These are phyloP conservation scores for Hemiprocne comata DNA, from an alignment of 2,113 vertebrate genomes.

Conservation along the genomic window DNA sequence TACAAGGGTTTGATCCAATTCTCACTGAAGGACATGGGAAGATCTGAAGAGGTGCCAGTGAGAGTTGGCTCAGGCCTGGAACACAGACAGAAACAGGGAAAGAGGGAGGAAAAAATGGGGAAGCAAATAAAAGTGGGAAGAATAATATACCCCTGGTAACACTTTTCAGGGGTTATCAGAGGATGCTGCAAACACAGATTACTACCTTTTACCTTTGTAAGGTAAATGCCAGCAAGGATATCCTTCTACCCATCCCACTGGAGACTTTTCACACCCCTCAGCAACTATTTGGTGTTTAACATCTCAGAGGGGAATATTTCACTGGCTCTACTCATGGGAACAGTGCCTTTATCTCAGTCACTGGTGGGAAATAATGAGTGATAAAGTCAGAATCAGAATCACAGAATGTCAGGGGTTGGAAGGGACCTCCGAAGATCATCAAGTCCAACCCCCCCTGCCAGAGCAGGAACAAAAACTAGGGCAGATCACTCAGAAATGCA, in stretches of 20 bases:
- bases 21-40: not conserved
- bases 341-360: not conserved
- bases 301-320: not conserved
- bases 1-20: not conserved
- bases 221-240: not conserved
- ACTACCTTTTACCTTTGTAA: not conserved
- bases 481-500: too few species aligned
- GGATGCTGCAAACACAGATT: not conserved
- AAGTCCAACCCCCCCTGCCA: too few species aligned
- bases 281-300: not conserved
- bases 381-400: too few species aligned
- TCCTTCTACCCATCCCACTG: not conserved
- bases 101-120: not conserved
- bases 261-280: not conserved
- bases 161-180: not conserved
- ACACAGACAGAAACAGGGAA: not conserved
- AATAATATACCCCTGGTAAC: not conserved
- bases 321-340: not conserved
- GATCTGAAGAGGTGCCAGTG: not conserved
- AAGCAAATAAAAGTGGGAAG: not conserved
- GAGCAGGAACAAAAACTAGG: too few species aligned
- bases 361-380: not conserved
- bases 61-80: not conserved
- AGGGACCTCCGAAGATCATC: too few species aligned
- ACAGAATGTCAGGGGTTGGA: too few species aligned